phyloP scores from a whole-genome alignment of 2,113 vertebrate species.

The Rhizomys pruinosus region DNA sequence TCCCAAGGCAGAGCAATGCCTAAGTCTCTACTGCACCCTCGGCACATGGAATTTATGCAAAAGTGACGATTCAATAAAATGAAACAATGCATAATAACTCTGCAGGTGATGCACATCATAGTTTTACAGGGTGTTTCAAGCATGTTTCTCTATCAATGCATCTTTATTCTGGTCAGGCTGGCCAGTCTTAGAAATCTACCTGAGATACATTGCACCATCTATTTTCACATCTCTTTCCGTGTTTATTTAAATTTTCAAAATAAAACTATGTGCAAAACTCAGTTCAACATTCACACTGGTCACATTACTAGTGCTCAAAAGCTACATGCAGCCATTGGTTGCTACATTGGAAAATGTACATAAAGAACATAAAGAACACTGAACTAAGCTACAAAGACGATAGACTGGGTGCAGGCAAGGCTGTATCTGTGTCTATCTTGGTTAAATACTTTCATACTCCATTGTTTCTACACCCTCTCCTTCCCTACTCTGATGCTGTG shows the following conservation, averaged over 20 bases:
- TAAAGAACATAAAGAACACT: background rate
- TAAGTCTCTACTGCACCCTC: background rate
- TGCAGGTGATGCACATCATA: background rate
- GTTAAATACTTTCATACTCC: no score
- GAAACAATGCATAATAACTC: background rate
- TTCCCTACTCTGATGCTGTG: no score
- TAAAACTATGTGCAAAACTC: background rate
- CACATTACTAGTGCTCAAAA: background rate
- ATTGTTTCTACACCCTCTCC: no score
- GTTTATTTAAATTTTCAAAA: constrained; percentile 27
- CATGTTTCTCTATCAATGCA: background rate
- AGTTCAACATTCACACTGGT: background rate
- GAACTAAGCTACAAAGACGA: background rate
- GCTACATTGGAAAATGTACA: background rate
- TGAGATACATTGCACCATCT: background rate
- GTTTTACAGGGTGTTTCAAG: background rate
- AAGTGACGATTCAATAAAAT: background rate
- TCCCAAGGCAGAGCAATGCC: background rate
- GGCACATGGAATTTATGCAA: background rate
- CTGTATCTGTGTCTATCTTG: background rate
- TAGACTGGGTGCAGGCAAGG: background rate
- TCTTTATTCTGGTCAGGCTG: background rate
- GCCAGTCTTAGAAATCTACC: constrained; percentile 14
- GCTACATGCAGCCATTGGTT: background rate
- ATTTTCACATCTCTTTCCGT: background rate